These are phyloP conservation scores for Ataeniobius toweri DNA, from an alignment of 2,797 vertebrate species.

Conservation along the genomic window DNA sequence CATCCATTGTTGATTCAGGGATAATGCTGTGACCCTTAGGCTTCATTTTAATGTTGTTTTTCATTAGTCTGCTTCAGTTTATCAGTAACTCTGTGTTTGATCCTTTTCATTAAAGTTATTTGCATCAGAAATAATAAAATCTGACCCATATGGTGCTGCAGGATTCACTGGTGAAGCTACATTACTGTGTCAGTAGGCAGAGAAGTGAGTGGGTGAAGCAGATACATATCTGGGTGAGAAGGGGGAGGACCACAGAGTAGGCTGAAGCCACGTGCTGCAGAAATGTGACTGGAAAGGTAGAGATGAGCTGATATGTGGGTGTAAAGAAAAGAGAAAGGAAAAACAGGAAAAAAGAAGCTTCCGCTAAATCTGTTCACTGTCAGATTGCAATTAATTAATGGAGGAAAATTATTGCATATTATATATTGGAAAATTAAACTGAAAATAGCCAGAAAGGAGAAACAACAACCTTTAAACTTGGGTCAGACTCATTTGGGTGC, in stretches of 20 bases:
- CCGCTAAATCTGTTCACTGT: conserved; percentile 8
- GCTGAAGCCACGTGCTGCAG: conserved; percentile 55
- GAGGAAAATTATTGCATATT: not conserved
- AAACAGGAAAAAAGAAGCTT: conserved; percentile 17
- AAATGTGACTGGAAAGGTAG: conserved; percentile 60
- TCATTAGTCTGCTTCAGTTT: not conserved
- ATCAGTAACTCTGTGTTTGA: not conserved
- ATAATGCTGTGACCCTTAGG: not conserved
- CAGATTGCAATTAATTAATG: not conserved
- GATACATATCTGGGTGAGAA: conserved; percentile 67
- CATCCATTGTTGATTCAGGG: not conserved
- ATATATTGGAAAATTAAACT: not conserved
- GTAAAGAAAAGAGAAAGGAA: conserved; percentile 39
- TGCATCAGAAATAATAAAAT: not conserved
- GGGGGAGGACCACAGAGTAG: conserved; percentile 72
- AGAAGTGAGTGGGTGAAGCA: conserved; percentile 57
- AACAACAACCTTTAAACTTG: not conserved
- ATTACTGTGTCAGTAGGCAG: conserved; percentile 29
- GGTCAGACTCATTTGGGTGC: not conserved
- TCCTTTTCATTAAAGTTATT: not conserved
- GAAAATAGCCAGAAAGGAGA: conserved; percentile 2
- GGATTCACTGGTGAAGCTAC: conserved; percentile 6
- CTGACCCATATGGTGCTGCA: not conserved
- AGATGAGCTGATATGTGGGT: conserved; percentile 67
- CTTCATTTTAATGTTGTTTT: not conserved